phyloP scores from a whole-genome alignment of 2,797 vertebrate species.

The Oceanodroma leucorhoa region DNA sequence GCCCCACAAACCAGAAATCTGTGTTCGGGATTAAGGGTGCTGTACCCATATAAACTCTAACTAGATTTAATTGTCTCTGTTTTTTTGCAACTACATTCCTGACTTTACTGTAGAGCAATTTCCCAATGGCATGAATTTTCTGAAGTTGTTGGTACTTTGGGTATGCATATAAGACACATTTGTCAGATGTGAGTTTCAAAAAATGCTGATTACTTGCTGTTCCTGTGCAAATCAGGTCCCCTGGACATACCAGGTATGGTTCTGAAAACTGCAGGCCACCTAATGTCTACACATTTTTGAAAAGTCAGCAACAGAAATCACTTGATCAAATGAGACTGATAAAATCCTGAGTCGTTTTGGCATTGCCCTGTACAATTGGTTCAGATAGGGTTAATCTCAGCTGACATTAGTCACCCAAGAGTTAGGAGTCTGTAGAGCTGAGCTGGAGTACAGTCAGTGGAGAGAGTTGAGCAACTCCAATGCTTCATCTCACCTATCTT shows the following conservation, averaged over 20 bases:
- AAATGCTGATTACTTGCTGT: neutral
- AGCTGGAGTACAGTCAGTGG: neutral
- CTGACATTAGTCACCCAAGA: neutral
- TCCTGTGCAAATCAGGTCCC: neutral
- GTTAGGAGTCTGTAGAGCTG: neutral
- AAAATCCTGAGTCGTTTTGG: neutral
- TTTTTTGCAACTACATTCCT: neutral
- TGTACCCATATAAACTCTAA: neutral
- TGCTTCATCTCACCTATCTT: neutral
- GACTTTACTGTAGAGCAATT: neutral
- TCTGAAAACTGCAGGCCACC: neutral
- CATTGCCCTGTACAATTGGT: neutral
- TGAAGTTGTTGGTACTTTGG: neutral
- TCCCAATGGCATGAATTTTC: neutral
- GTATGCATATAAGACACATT: rapidly evolving
- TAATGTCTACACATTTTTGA: neutral
- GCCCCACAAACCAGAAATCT: neutral
- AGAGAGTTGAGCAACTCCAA: neutral
- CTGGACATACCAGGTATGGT: neutral
- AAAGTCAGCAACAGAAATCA: neutral
- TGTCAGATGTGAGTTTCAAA: neutral
- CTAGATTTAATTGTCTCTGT: neutral
- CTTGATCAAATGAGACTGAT: neutral
- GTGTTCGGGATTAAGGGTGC: neutral
- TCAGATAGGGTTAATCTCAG: neutral